Conservation (phyloP, 2,113 vertebrate species). For the Vanacampus margaritifer region DNA sequence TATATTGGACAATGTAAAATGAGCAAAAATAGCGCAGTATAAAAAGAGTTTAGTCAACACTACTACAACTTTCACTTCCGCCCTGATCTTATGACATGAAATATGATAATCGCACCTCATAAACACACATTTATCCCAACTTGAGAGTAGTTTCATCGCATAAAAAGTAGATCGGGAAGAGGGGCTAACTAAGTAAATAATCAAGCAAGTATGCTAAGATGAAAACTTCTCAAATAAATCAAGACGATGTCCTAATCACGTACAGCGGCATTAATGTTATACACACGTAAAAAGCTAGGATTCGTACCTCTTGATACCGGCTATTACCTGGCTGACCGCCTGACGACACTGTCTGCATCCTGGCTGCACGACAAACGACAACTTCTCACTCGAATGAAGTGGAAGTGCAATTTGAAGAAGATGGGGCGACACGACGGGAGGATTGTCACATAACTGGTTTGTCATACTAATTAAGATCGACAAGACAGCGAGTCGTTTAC, state of each 20-base stretch:
- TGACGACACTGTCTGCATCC: background rate
- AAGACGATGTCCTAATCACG: background rate
- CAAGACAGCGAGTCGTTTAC: background rate
- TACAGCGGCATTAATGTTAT: background rate
- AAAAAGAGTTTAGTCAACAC: background rate
- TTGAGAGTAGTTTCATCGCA: background rate
- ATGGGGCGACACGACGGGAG: background rate
- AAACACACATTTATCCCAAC: background rate
- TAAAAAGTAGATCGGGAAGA: background rate
- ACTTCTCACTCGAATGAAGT: background rate
- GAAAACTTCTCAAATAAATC: background rate
- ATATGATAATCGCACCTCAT: background rate
- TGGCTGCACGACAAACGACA: background rate
- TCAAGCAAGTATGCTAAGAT: background rate
- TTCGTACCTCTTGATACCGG: constrained; percentile 1
- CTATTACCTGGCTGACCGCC: background rate
- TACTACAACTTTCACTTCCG: background rate
- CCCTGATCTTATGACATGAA: background rate
- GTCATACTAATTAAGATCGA: background rate
- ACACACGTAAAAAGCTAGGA: too few relatives aligned
- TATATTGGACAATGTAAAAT: background rate
- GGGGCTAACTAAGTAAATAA: background rate
- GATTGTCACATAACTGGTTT: background rate
- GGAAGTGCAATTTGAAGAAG: background rate
- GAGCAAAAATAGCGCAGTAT: background rate